Conservation (phyloP, 2,888 invertebrate species). For the Caenorhabditis sulstoni region DNA sequence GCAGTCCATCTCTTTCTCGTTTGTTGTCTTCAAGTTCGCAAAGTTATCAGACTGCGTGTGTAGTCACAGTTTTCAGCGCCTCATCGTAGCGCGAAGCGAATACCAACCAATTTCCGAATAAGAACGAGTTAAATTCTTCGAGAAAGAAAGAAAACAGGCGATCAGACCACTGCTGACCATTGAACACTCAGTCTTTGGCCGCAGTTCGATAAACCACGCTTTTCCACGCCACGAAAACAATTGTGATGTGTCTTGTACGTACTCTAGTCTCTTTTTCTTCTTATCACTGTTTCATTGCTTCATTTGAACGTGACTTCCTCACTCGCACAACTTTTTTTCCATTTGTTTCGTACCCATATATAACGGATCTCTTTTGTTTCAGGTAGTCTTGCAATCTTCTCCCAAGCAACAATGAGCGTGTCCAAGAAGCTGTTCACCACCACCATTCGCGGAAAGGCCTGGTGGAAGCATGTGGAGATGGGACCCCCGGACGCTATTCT, state of each 20-base stretch:
- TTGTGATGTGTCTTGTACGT: constrained; percentile 29
- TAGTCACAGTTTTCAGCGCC: neutral
- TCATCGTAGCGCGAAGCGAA: too few relatives aligned
- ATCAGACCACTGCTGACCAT: constrained; percentile 40
- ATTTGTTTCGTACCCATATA: constrained; percentile 1
- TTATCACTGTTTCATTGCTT: constrained; percentile 48
- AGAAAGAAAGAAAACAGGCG: neutral
- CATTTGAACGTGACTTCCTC: constrained; percentile 33
- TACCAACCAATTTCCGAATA: too few relatives aligned
- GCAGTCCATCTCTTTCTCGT: constrained; percentile 32
- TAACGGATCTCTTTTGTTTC: constrained; percentile 10
- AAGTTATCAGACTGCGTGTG: constrained; percentile 13
- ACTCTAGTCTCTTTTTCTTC: constrained; percentile 37
- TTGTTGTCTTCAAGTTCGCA: constrained; percentile 22
- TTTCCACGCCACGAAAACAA: constrained; percentile 22
- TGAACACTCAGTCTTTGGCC: constrained; percentile 28
- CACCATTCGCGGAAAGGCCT: constrained; percentile 67
- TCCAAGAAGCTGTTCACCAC: constrained; percentile 64
- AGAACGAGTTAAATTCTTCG: neutral
- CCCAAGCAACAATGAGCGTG: constrained; percentile 54
- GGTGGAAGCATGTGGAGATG: constrained; percentile 79
- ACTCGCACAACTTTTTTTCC: constrained; percentile 13
- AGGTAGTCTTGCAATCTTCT: constrained; percentile 36
- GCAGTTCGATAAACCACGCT: constrained; percentile 37
- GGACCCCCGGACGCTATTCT: constrained; percentile 85